Conservation (phyloP, 2,888 invertebrate genomes). For the Hoplodrina ambigua region DNA sequence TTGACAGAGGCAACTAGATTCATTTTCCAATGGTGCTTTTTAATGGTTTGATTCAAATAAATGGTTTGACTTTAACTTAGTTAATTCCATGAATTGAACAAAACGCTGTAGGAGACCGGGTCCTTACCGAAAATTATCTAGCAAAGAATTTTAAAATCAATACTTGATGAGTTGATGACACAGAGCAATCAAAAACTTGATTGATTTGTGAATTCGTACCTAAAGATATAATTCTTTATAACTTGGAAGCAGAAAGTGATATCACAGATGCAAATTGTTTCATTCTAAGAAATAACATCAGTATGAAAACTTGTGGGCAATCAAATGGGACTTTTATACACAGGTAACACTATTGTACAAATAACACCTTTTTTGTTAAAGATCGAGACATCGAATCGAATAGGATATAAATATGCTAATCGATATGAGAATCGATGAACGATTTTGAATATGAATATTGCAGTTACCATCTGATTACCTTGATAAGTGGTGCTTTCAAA, state of each 20-base stretch:
- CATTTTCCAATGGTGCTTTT: too few species aligned
- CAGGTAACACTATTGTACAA: constrained; percentile 22
- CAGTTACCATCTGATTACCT: constrained; percentile 35
- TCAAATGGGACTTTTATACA: constrained; percentile 32
- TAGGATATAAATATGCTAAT: constrained; percentile 52
- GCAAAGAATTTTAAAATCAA: constrained; percentile 2
- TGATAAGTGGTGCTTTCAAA: constrained; percentile 8
- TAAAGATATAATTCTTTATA: constrained; percentile 27
- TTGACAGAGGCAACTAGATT: too few species aligned
- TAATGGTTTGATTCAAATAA: too few species aligned
- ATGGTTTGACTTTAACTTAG: too few species aligned
- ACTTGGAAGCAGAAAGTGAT: constrained; percentile 13
- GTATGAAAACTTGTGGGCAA: constrained; percentile 23
- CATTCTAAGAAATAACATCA: constrained; percentile 30
- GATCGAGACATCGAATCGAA: constrained; percentile 26
- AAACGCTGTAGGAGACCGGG: neutral
- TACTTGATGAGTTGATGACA: constrained; percentile 21
- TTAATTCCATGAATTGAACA: neutral
- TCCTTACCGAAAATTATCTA: constrained; percentile 1
- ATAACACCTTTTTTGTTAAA: constrained; percentile 42
- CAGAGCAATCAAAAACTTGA: constrained; percentile 47
- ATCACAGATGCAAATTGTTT: constrained; percentile 37
- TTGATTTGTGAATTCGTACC: constrained; percentile 43
- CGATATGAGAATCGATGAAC: constrained; percentile 18
- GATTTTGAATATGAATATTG: constrained; percentile 35